A percentile compares a stretch with the other conserved stretches of the same genome.
Conservation (phyloP, 2,797 vertebrate genomes). For the Petrocephalus schoutedeni region DNA sequence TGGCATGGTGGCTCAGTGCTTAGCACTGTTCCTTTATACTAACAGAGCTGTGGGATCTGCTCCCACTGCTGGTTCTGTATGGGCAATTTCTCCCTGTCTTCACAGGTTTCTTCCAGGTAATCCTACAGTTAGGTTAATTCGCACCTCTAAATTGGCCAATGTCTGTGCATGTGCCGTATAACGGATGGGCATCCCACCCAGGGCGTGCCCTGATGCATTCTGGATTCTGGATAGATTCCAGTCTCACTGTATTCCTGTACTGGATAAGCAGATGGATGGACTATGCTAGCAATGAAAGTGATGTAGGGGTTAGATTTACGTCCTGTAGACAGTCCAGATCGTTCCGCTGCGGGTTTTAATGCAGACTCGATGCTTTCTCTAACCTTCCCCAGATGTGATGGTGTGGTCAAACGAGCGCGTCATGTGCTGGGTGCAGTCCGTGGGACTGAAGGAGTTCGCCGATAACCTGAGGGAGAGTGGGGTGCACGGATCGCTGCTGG, state of each 20-base stretch:
- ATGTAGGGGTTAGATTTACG: constrained; percentile 1
- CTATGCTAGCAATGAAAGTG: not conserved
- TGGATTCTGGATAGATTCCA: not conserved
- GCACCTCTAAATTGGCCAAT: not conserved
- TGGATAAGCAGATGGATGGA: not conserved
- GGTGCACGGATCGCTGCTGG: constrained; percentile 80
- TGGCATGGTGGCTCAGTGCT: not conserved
- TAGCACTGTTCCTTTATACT: not conserved
- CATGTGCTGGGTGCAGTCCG: constrained; percentile 83
- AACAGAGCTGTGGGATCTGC: not conserved
- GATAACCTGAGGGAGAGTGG: constrained; percentile 85
- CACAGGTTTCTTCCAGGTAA: not conserved
- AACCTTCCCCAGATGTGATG: constrained; percentile 75
- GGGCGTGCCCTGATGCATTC: not conserved
- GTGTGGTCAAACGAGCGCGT: constrained; percentile 91
- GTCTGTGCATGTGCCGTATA: not conserved
- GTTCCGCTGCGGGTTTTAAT: not conserved
- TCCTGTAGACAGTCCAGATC: not conserved
- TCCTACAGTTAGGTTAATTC: not conserved
- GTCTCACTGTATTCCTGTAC: not conserved
- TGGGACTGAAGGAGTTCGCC: constrained; percentile 85
- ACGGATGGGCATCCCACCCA: not conserved
- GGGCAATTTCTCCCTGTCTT: not conserved
- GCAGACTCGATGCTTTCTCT: not conserved
- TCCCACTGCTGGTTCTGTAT: not conserved